Evolutionary conservation across 2,797 vertebrate genomes (phyloP), one percentile per base, ranked within the genome.

Genomic region (Gadopsis bispinosus): DNA sequence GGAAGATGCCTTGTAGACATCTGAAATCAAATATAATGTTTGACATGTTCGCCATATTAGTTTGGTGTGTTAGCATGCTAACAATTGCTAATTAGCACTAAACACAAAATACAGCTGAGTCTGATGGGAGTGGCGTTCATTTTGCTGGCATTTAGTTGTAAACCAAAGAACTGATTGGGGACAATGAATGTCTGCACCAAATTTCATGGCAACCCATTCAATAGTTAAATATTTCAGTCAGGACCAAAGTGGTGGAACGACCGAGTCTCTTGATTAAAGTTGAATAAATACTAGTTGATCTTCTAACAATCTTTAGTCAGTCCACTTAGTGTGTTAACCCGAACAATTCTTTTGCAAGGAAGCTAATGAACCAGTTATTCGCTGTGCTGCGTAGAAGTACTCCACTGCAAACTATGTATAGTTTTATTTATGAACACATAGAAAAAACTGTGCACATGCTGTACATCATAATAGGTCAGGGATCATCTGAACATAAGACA

Each of bases 401-500:
- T 53, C 17, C 17, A 43, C 9, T 53, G 4, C 37, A 6, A 31
- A 5, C 7, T 10, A 7, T 50, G 2, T 29, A 29, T 54, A 14
- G 12, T 3, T 26, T 26, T 54, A 54, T 29, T 5, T 22, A 14
- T 56, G 13, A 35, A 39, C 16, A 58, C 55, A 20, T 13, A 59
- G 5, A 59, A n/a, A 66, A 41, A 37, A 7, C 54, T 43, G 31
- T 3, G 26, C 26, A 7, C 16, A 7, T 31, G 7, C 1, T 55
- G 29, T 13, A 45, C 29, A 61, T 51, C 19, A 29, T n/a, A 17
- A 4, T 22, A 67, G 13, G 26, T 51, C 20, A 31, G 48, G 8
- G n/a, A 65, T 73, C 48, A 47, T 63, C 17, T 53, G 51, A 69
- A 60, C 68, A 39, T 14, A 3, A 60, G 29, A 31, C 31, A 20